These are phyloP conservation scores for Monodelphis domestica DNA, from an alignment of 2,797 vertebrate species.

Conservation along the genomic window DNA sequence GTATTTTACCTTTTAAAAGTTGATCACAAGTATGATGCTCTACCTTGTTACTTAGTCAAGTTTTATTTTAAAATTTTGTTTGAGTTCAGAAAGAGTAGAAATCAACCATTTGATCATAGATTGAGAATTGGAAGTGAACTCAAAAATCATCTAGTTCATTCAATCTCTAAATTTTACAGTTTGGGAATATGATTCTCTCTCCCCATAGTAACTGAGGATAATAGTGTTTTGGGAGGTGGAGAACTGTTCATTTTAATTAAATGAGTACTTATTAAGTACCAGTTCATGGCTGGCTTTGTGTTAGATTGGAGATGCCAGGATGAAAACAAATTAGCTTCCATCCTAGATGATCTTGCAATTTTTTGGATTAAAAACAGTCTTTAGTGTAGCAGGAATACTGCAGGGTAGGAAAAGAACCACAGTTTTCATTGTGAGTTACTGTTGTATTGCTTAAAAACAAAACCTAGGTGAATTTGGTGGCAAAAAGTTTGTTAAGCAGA, in stretches of 20 bases:
- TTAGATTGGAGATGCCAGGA: background rate
- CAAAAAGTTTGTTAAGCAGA: too few species aligned
- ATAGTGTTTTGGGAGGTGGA: background rate
- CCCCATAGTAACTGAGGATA: too few species aligned
- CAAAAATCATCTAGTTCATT: background rate
- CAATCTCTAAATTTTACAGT: background rate
- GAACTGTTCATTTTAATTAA: background rate
- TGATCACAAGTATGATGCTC: background rate
- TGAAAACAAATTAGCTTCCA: background rate
- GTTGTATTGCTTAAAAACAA: too few species aligned
- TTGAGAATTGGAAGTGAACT: background rate
- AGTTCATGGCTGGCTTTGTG: background rate
- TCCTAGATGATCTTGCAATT: background rate
- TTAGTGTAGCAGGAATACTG: too few species aligned
- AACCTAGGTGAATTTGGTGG: too few species aligned
- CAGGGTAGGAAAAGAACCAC: too few species aligned
- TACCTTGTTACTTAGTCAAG: background rate
- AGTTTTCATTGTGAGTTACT: too few species aligned
- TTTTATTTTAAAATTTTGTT: background rate
- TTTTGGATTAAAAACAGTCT: too few species aligned
- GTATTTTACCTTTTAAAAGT: background rate
- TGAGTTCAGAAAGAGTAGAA: background rate
- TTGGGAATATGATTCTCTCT: background rate
- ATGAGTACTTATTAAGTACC: background rate
- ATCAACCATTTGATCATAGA: background rate